Conservation (phyloP, 2,113 vertebrate species). For the Phylloscopus whistleri region DNA sequence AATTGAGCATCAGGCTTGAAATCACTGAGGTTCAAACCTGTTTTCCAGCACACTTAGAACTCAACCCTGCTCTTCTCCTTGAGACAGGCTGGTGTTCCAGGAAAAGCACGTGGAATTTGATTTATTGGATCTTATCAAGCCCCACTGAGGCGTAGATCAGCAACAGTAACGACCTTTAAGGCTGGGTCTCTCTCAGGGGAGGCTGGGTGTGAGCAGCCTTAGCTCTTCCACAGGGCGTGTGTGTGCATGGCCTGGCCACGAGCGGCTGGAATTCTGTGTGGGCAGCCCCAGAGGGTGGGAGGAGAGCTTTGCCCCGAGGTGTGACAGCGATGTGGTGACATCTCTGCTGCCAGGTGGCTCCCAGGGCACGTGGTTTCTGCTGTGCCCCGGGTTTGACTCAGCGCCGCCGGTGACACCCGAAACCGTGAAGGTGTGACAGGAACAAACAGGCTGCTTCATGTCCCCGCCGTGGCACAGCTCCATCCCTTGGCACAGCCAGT, state of each 20-base stretch:
- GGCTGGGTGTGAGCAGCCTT: neutral
- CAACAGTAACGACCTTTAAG: rapidly evolving
- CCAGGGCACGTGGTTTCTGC: neutral
- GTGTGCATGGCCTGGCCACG: rapidly evolving
- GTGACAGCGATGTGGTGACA: rapidly evolving
- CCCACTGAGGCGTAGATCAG: neutral
- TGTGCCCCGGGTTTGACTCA: neutral
- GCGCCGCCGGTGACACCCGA: neutral
- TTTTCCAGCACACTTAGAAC: neutral
- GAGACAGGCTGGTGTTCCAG: neutral
- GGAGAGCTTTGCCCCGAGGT: neutral
- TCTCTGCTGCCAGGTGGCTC: neutral
- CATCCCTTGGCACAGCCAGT: rapidly evolving
- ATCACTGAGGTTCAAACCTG: neutral
- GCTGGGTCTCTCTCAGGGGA: no score
- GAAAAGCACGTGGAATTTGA: neutral
- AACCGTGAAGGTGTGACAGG: neutral
- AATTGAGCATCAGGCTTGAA: neutral
- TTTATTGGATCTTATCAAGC: neutral
- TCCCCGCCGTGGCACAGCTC: neutral
- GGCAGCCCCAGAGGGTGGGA: neutral
- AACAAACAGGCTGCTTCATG: neutral
- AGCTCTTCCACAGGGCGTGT: rapidly evolving
- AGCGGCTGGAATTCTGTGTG: neutral
- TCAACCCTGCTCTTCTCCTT: neutral